Conservation (phyloP, 2,797 vertebrate species). For the Morus bassanus region DNA sequence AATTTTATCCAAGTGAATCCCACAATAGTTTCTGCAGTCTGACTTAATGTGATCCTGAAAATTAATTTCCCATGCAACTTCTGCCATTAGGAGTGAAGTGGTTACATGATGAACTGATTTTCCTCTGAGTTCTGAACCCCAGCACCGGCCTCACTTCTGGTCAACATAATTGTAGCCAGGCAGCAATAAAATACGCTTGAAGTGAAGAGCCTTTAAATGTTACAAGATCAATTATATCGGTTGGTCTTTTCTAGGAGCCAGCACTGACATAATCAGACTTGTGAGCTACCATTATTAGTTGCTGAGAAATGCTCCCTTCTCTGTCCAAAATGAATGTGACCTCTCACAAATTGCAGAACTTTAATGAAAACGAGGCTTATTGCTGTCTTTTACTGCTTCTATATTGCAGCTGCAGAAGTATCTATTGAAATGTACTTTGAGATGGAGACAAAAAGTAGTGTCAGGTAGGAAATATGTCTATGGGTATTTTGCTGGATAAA, state of each 20-base stretch:
- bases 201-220: constrained; percentile 53
- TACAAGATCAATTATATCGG: constrained; percentile 62
- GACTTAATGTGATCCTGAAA: constrained; percentile 74
- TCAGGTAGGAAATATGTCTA: background rate
- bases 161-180: constrained; percentile 59
- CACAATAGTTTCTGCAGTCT: constrained; percentile 68
- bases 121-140: constrained; percentile 57
- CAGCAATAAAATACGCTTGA: constrained; percentile 35
- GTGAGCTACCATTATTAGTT: constrained; percentile 3
- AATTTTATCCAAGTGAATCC: constrained; percentile 71
- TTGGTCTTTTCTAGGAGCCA: constrained; percentile 61
- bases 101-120: constrained; percentile 69
- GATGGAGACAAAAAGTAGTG: background rate
- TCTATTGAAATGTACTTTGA: background rate
- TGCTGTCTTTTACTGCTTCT: background rate
- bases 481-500: background rate
- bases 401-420: background rate
- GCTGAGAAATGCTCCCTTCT: constrained; percentile 25
- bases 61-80: constrained; percentile 77
- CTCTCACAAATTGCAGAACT: background rate
- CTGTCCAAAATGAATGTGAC: background rate
- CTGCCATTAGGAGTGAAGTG: constrained; percentile 66
- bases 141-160: constrained; percentile 31
- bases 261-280: constrained; percentile 36
- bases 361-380: constrained; percentile 24